Percentiles rank a stretch among this genome's conserved stretches.
phyloP scores from a whole-genome alignment of 2,797 vertebrate species.

The Epinephelus malabaricus region DNA sequence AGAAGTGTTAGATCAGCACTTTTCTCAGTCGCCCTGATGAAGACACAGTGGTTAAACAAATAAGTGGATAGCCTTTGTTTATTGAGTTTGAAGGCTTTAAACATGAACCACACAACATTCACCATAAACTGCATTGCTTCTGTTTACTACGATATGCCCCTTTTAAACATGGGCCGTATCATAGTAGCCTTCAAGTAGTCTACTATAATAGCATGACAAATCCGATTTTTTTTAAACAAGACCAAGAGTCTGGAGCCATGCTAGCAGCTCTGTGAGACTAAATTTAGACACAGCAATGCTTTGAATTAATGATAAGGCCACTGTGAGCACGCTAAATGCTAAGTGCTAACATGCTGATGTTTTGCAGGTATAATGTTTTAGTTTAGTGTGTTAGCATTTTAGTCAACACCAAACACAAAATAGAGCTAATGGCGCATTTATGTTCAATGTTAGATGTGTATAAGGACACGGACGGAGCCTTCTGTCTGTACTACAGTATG shows the following conservation, averaged over 20 bases:
- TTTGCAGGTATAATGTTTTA: not conserved
- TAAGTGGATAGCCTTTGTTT: slow-evolving; percentile 56
- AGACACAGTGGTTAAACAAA: slow-evolving; percentile 71
- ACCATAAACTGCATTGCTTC: not conserved
- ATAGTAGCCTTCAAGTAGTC: not conserved
- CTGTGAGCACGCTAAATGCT: not conserved
- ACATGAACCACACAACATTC: slow-evolving; percentile 10
- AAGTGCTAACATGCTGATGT: not conserved
- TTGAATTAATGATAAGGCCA: not conserved
- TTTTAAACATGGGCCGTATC: not conserved
- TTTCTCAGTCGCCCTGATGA: slow-evolving; percentile 62
- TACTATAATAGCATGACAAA: too few species aligned
- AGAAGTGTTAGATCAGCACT: slow-evolving; percentile 78
- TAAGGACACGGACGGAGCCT: too few species aligned
- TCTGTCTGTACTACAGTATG: too few species aligned
- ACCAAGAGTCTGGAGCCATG: too few species aligned
- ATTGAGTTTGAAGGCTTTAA: slow-evolving; percentile 38
- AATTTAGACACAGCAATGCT: not conserved
- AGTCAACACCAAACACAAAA: too few species aligned
- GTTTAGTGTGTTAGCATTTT: too few species aligned
- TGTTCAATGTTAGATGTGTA: too few species aligned
- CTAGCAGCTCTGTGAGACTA: not conserved
- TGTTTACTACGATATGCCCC: not conserved
- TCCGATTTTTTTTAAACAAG: too few species aligned
- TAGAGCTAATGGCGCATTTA: too few species aligned